Conservation (phyloP, 2,797 vertebrate species). For the Cryptoblepharus egeriae region DNA sequence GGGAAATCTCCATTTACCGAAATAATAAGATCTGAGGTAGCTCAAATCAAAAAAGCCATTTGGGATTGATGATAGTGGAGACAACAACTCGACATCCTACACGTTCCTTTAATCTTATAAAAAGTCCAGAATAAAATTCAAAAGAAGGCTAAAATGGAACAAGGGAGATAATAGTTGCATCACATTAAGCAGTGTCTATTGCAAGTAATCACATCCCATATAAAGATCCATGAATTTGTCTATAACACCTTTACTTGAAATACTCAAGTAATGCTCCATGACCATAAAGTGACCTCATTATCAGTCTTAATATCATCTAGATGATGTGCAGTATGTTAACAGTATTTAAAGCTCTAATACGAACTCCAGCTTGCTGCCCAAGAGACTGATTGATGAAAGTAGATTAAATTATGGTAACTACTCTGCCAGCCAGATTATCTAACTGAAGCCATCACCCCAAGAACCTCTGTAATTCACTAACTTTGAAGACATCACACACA, state of each 20-base stretch:
- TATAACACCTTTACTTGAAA: not conserved
- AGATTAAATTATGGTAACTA: not conserved
- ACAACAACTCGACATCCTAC: not conserved
- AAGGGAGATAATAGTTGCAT: not conserved
- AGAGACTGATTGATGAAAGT: not conserved
- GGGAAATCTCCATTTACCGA: not conserved
- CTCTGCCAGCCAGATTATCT: not conserved
- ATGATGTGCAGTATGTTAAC: not conserved
- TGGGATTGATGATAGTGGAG: constrained; percentile 1
- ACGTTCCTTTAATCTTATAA: not conserved
- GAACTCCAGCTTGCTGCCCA: not conserved
- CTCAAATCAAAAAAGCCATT: not conserved
- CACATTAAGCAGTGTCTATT: constrained; percentile 3
- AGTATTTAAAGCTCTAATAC: not conserved
- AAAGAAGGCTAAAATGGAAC: not conserved
- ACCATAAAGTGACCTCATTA: not conserved
- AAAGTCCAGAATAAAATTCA: constrained; percentile 8
- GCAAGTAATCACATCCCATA: not conserved
- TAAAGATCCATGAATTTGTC: not conserved
- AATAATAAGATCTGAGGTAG: constrained; percentile 11
- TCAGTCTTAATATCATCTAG: not conserved
- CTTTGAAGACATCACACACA: not conserved
- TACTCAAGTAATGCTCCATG: not conserved
- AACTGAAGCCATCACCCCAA: not conserved
- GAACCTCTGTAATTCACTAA: not conserved